Evolutionary conservation across 2,113 vertebrate genomes (phyloP).

Genomic region (Chloropsis cyanopogon): DNA sequence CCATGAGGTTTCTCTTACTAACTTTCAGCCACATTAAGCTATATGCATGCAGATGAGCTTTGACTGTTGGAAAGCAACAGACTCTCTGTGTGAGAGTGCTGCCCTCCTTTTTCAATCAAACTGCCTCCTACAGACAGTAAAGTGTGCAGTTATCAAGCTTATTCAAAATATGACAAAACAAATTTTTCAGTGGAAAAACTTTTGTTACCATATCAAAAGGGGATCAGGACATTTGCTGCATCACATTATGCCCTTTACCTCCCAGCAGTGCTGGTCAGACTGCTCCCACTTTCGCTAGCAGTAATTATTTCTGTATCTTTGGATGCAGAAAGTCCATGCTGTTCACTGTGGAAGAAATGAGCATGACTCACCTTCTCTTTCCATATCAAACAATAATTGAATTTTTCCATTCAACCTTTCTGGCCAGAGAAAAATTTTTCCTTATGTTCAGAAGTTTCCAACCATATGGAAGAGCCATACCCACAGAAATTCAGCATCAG

Average conservation of each 20-base stretch:
- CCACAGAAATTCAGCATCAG: not conserved
- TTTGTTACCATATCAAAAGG: not conserved
- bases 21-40: not conserved
- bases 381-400: not conserved
- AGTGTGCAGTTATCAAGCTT: not conserved
- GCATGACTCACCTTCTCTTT: not conserved
- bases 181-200: not conserved
- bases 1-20: not conserved
- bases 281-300: not conserved
- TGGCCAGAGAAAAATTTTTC: not conserved
- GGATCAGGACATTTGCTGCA: not conserved
- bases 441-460: not conserved
- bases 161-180: not conserved
- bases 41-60: not conserved
- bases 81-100: not conserved
- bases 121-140: not conserved
- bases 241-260: not conserved
- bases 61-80: not conserved
- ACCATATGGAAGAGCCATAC: not conserved
- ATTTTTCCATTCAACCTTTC: not conserved
- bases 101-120: not conserved
- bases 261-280: not conserved
- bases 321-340: not conserved
- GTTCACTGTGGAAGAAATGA: not conserved
- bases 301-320: not conserved